Base-by-base conservation (phyloP, 2,113 vertebrate species). In the Tiliqua scincoides region DNA sequence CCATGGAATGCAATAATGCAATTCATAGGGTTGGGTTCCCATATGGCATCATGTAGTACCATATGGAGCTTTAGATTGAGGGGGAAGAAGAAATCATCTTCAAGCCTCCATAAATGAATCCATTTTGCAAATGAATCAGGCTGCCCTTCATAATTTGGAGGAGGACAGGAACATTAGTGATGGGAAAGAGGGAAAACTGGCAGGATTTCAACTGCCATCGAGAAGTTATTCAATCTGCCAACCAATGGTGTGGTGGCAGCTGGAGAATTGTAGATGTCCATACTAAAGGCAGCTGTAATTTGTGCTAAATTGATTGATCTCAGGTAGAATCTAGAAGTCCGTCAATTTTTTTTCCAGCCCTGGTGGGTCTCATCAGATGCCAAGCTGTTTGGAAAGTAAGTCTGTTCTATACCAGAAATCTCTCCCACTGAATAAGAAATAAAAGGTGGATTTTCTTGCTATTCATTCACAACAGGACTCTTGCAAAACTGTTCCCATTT, bases 91-190 rank as follows among this genome's bases (percentile, higher is more conserved):
- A 54, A 65, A 74, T 73, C 74, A 54, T 63, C 72, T 75, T 84
- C n/a, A 57, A 57, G 79, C 30, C 40, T 35, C 4, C 61, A 70
- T 20, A 72, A 9, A 79, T 35, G 18, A 52, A 61, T 14, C 68
- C 30, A 86, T 63, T 48, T 78, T 32, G 0, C 72, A 81, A 80
- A 85, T 2, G 52, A 40, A 1, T 72, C 35, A 79, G 61, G 21
- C 63, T 85, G 48, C 12, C 57, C 3, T 1, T 32, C 72, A 17
- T 0, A 79, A 0, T n/a, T 0, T 57, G 54, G 52, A 83, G 23
- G 0, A 0, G 0, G 77, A 70, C 0, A 18, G 18, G 7, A 70
- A 30, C 23, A 21, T 61, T 21, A 0, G 30, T 14, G 74, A 37
- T 15, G 71, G 79, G 18, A 20, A 37, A 59, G 14, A 70, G 8